phyloP scores from a whole-genome alignment of 2,113 vertebrate genomes.

The Phocoena phocoena region DNA sequence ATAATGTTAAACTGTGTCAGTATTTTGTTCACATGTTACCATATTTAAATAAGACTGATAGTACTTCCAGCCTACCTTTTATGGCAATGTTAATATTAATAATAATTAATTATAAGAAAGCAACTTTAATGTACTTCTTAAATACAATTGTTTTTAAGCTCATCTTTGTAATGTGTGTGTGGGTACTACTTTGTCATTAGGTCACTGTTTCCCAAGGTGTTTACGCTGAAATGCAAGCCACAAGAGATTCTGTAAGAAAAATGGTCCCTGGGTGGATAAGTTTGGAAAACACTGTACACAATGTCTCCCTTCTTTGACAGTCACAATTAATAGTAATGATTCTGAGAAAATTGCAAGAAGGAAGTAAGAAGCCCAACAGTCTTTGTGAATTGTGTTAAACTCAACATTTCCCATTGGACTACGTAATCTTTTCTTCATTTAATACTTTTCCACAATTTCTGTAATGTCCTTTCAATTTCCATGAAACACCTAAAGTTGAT shows the following conservation, averaged over 20 bases:
- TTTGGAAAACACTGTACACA: neutral
- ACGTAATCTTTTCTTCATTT: neutral
- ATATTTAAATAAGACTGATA: neutral
- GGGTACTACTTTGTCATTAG: neutral
- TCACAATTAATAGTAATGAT: neutral
- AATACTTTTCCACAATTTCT: neutral
- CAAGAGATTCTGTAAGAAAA: neutral
- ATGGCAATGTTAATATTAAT: neutral
- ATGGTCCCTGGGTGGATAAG: neutral
- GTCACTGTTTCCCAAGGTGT: neutral
- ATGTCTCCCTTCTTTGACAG: neutral
- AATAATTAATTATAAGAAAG: neutral
- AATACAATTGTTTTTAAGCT: neutral
- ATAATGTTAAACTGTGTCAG: neutral
- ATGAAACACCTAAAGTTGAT: conserved; percentile 4
- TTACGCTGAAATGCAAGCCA: neutral
- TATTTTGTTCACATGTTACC: neutral
- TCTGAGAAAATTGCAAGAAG: neutral
- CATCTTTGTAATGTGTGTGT: neutral
- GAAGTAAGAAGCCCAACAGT: neutral
- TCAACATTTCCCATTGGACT: neutral
- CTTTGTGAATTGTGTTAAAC: neutral
- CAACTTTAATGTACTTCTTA: neutral
- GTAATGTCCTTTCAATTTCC: conserved; percentile 30
- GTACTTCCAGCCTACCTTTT: neutral